phyloP scores from a whole-genome alignment of 2,888 invertebrate species.

The Pandemis corylana region DNA sequence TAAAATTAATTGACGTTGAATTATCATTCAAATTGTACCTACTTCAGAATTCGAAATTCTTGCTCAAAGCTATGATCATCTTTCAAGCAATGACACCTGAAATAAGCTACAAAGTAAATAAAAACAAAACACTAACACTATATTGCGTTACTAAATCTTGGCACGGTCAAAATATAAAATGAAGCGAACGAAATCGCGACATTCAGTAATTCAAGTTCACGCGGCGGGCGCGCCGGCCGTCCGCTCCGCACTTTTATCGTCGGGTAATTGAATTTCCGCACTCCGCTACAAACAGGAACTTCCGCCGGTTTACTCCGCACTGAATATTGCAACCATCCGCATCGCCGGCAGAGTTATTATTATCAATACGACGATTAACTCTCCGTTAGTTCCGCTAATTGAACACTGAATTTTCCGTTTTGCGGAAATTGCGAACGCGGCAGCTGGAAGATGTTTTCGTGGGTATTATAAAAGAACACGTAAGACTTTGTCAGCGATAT shows the following conservation, averaged over 20 bases:
- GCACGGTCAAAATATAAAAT: constrained; percentile 17
- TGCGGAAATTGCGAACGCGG: background rate
- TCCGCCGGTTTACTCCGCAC: constrained; percentile 63
- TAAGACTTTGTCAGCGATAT: constrained; percentile 11
- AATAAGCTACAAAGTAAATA: background rate
- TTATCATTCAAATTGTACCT: too few relatives aligned
- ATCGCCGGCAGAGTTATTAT: constrained; percentile 69
- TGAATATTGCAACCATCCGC: constrained; percentile 68
- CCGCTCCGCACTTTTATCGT: constrained; percentile 72
- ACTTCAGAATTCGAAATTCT: too few relatives aligned
- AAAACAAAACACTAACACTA: background rate
- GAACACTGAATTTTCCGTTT: background rate
- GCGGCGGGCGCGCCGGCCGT: constrained; percentile 33
- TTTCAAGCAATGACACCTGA: too few relatives aligned
- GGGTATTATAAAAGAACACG: background rate
- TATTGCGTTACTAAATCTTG: background rate
- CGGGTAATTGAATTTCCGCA: constrained; percentile 81
- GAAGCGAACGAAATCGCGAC: constrained; percentile 37
- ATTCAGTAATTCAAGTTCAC: constrained; percentile 43
- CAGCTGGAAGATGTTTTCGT: background rate
- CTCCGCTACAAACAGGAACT: constrained; percentile 79
- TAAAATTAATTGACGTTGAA: too few relatives aligned
- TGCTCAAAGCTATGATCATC: too few relatives aligned
- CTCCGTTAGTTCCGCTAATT: constrained; percentile 33
- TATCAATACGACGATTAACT: constrained; percentile 63